These are phyloP conservation scores for Etheostoma perlongum DNA, from an alignment of 2,797 vertebrate species.

Conservation along the genomic window DNA sequence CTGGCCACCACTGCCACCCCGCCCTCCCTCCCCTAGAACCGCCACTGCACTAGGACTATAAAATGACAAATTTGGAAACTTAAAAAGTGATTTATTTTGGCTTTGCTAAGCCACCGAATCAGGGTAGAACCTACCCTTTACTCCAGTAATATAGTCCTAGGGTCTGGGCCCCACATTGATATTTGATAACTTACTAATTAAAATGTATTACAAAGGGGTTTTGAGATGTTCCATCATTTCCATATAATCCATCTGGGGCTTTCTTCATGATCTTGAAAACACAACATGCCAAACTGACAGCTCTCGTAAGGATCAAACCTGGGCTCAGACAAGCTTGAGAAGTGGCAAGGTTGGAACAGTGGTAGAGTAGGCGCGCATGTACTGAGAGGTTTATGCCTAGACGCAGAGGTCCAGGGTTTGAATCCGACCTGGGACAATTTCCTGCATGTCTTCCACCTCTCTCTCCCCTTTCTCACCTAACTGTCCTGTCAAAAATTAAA, in stretches of 20 bases:
- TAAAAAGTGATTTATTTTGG: neutral
- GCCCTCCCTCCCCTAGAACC: no score
- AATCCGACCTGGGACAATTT: no score
- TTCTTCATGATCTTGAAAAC: neutral
- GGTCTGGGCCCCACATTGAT: neutral
- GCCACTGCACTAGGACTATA: no score
- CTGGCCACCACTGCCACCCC: no score
- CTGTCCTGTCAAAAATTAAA: no score
- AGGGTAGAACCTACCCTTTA: neutral
- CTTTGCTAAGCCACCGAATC: neutral
- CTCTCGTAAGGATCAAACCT: slow-evolving; percentile 1
- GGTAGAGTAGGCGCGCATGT: no score
- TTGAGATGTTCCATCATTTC: neutral
- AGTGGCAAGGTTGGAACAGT: neutral
- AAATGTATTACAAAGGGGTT: neutral
- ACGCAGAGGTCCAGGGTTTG: no score
- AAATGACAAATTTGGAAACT: neutral
- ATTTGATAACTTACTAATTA: neutral
- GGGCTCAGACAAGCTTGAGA: slow-evolving; percentile 2
- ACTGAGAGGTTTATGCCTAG: no score
- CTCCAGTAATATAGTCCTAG: neutral
- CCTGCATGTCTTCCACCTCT: no score
- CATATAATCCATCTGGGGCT: neutral
- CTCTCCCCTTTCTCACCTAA: no score
- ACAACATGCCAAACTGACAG: slow-evolving; percentile 1